Base-by-base conservation (phyloP, 2,113 vertebrate species). In the Saimiri boliviensis region DNA sequence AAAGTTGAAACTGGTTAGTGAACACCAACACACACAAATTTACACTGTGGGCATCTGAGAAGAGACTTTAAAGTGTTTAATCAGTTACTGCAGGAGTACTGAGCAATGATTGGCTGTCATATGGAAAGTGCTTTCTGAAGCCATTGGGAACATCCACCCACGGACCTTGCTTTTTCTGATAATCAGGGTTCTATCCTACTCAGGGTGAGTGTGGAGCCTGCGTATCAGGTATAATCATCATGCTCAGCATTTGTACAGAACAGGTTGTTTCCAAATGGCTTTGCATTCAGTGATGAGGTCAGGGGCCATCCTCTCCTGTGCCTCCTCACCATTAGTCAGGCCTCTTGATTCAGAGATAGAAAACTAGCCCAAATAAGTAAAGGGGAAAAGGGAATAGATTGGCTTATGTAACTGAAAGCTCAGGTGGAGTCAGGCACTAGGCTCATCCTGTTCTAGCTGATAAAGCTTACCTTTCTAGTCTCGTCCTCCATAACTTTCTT, bases 181-280 rank as follows among this genome's bases (percentile, higher is more conserved):
- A 74, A 70, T 88, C 89, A 91, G 74, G 86, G 56, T 49, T 92
- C 81, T 77, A 42, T 94, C 84, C 63, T 90, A 58, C 74, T 95
- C 92, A 88, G 84, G 80, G 88, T 91, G 93, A 95, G 37, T 54
- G 21, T 88, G 63, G 40, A n/a, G 92, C 42, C 70, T 42, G 91
- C 47, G 79, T 63, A 95, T 93, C 89, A 70, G 83, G 58, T 66
- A 92, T 92, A 89, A 97, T 97, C 92, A 98, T 60, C 58, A 90
- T 56, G 68, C 49, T 87, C 80, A 40, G 77, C 32, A 45, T 92
- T 90, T 82, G 96, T 93, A 93, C 95, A 79, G 96, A 97, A 97
- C 96, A 97, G n/a, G 87, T 95, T 97, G 94, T 96, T 95, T 97
- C 95, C 76, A 90, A 97, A 87, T 49, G 90, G 74, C 63, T 97